Conservation (phyloP, 1,140 invertebrate genomes). For the Drosophila setifemur region DNA sequence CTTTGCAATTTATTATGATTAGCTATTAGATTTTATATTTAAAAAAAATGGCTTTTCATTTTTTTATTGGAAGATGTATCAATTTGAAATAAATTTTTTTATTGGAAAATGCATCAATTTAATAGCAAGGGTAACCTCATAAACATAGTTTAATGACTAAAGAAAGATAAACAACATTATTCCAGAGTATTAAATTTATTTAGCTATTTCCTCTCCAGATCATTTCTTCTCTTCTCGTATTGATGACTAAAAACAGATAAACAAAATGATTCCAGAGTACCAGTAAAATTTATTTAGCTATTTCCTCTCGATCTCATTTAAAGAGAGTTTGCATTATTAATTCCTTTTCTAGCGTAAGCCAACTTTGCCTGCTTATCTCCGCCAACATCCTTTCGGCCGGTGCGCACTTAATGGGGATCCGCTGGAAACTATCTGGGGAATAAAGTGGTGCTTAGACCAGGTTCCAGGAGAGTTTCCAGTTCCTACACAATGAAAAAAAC, state of each 20-base stretch:
- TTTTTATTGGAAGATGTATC: no score
- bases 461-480: not conserved
- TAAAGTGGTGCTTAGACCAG: conserved; percentile 7
- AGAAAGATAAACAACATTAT: not conserved
- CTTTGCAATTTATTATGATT: no score
- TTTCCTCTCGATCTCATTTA: no score
- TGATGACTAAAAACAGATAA: no score
- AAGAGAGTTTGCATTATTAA: conserved; percentile 50
- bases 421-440: conserved; percentile 19
- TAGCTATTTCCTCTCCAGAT: conserved; percentile 14
- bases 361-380: conserved; percentile 66
- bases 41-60: no score
- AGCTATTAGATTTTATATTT: no score
- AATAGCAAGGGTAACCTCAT: no score
- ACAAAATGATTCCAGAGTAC: no score
- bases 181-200: not conserved
- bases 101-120: no score
- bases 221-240: no score
- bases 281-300: no score
- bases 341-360: conserved; percentile 41
- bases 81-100: not conserved
- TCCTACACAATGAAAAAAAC: not conserved
- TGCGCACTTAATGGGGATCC: conserved; percentile 48
- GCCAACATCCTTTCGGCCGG: conserved; percentile 54
- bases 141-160: not conserved